phyloP scores from a whole-genome alignment of 2,888 invertebrate species.

The Athrips mouffetella region DNA sequence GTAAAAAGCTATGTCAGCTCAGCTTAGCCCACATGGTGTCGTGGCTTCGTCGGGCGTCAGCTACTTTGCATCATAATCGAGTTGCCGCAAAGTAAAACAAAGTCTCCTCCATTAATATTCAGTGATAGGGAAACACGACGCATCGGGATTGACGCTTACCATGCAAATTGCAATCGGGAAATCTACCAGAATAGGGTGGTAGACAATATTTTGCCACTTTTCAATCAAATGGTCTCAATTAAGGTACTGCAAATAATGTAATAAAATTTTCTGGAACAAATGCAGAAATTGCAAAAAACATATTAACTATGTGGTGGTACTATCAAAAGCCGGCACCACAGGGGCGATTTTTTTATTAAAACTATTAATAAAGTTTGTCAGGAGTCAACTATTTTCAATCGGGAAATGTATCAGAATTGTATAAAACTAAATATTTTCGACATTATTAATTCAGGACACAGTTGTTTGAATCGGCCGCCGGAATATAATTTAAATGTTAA shows the following conservation, averaged over 20 bases:
- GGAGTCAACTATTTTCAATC: constrained; percentile 77
- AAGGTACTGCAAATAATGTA: too few species aligned
- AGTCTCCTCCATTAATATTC: constrained; percentile 77
- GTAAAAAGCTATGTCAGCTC: constrained; percentile 1
- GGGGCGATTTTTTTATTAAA: too few species aligned
- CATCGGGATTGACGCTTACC: constrained; percentile 76
- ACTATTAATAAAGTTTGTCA: too few species aligned
- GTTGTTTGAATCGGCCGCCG: constrained; percentile 68
- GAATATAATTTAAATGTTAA: constrained; percentile 76
- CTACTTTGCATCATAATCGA: constrained; percentile 77
- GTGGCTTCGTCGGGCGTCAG: constrained; percentile 33
- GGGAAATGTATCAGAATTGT: constrained; percentile 75
- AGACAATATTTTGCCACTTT: too few species aligned
- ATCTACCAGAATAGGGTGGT: too few species aligned
- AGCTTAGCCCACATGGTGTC: constrained; percentile 11
- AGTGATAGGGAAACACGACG: constrained; percentile 68
- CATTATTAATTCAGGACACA: constrained; percentile 71
- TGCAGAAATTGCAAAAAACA: too few species aligned
- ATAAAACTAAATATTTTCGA: constrained; percentile 72
- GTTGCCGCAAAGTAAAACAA: constrained; percentile 76
- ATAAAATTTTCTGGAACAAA: too few species aligned
- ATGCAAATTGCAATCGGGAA: constrained; percentile 77
- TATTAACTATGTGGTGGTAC: too few species aligned
- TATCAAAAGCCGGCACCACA: too few species aligned
- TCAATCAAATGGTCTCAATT: too few species aligned